These are phyloP conservation scores for Lamprotornis superbus DNA, from an alignment of 2,113 vertebrate genomes.

Conservation along the genomic window DNA sequence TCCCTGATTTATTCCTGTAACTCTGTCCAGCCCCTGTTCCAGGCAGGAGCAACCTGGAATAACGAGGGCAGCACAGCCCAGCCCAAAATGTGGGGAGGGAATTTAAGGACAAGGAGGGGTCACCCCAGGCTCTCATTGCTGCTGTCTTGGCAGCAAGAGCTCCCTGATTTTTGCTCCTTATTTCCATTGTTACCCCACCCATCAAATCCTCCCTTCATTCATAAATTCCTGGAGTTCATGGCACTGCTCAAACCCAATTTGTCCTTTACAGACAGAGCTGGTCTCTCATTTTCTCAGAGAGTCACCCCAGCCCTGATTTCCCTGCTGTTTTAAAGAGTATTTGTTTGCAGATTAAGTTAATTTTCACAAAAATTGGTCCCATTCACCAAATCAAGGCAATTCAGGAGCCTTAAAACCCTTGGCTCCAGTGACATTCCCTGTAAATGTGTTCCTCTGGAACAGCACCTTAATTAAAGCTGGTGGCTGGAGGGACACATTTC, in stretches of 20 bases:
- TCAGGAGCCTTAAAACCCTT: background rate
- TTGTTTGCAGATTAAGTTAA: background rate
- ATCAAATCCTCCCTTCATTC: background rate
- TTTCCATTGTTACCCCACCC: background rate
- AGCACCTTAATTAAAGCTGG: background rate
- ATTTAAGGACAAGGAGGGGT: too few species aligned
- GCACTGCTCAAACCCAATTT: background rate
- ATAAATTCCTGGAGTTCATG: background rate
- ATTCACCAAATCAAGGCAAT: background rate
- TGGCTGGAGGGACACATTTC: background rate
- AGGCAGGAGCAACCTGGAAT: too few species aligned
- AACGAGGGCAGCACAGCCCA: too few species aligned
- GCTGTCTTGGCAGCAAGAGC: too few species aligned
- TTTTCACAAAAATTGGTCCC: background rate
- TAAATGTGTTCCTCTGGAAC: background rate
- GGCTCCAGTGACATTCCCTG: background rate
- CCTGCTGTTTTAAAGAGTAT: background rate
- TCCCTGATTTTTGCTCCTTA: too few species aligned
- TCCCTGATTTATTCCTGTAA: too few species aligned
- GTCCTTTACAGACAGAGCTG: background rate
- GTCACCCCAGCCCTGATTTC: background rate
- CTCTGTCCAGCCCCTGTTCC: too few species aligned
- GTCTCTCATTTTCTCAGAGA: background rate
- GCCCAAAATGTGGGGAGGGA: too few species aligned
- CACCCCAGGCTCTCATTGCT: too few species aligned